A percentile compares a stretch with the other conserved stretches of the same genome.
Evolutionary conservation across 2,888 invertebrate genomes (phyloP).

Genomic region (Serrognathus titanus): DNA sequence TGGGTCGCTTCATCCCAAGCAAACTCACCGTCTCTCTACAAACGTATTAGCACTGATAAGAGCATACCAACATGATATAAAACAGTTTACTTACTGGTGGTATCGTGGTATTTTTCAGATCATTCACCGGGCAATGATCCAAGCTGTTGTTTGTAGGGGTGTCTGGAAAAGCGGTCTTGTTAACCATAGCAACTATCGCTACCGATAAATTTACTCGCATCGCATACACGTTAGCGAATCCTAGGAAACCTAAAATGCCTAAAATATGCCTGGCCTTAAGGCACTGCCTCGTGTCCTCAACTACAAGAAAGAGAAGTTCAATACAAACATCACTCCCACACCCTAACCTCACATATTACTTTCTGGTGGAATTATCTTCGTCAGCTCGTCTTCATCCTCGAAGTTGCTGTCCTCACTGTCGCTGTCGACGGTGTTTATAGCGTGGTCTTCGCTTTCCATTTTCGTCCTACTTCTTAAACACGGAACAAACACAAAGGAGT

Average conservation of each 20-base stretch:
- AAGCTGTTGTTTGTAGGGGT: conserved; percentile 53
- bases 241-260: conserved; percentile 81
- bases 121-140: conserved; percentile 61
- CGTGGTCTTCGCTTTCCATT: conserved; percentile 7
- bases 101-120: conserved; percentile 27
- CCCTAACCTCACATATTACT: conserved; percentile 4
- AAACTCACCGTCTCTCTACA: conserved; percentile 68
- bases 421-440: conserved; percentile 1
- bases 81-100: conserved; percentile 8
- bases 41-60: conserved; percentile 7
- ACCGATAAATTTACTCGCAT: conserved; percentile 90
- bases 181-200: conserved; percentile 93
- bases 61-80: background rate
- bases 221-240: conserved; percentile 85
- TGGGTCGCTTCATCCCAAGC: conserved; percentile 76
- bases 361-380: conserved; percentile 45
- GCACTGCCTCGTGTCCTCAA: conserved; percentile 63
- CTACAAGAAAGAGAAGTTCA: conserved; percentile 26
- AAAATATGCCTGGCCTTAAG: conserved; percentile 73
- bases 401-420: conserved; percentile 27
- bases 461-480: too few species aligned
- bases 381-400: conserved; percentile 39
- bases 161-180: conserved; percentile 62
- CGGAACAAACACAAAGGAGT: too few species aligned
- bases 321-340: background rate